Conservation (phyloP, 92 coral and sea anemone genomes). For the Desmophyllum pertusum region DNA sequence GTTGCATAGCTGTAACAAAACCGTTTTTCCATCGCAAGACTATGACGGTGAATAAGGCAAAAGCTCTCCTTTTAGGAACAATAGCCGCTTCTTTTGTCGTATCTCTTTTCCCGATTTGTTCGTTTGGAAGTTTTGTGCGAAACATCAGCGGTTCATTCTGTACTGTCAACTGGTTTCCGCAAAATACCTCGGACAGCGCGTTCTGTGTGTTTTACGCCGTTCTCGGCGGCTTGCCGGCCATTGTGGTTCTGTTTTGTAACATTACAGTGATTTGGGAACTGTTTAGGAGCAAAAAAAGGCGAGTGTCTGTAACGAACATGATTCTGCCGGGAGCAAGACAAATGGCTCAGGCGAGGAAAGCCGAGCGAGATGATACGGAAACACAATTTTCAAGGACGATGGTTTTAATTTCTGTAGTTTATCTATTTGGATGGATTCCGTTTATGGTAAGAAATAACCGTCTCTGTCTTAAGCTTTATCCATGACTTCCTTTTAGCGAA, state of each 20-base stretch:
- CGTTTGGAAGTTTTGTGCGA: slow-evolving; percentile 77
- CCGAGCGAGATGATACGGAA: slow-evolving; percentile 56
- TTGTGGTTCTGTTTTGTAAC: slow-evolving; percentile 69
- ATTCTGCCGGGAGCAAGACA: slow-evolving; percentile 22
- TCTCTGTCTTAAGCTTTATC: neutral
- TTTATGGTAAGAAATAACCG: slow-evolving; percentile 70
- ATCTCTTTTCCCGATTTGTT: slow-evolving; percentile 63
- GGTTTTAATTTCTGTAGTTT: slow-evolving; percentile 76
- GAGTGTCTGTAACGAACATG: slow-evolving; percentile 39
- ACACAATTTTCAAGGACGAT: slow-evolving; percentile 79
- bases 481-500: neutral
- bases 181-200: slow-evolving; percentile 45
- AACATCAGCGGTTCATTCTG: slow-evolving; percentile 76
- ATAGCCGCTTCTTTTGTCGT: slow-evolving; percentile 46
- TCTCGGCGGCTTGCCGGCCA: slow-evolving; percentile 65
- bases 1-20: slow-evolving; percentile 69
- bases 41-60: slow-evolving; percentile 66
- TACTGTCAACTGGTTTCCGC: slow-evolving; percentile 76
- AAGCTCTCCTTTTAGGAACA: slow-evolving; percentile 42
- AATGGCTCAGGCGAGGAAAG: slow-evolving; percentile 29
- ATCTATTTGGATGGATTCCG: slow-evolving; percentile 84
- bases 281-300: slow-evolving; percentile 42
- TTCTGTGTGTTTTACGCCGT: slow-evolving; percentile 74
- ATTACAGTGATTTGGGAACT: slow-evolving; percentile 62
- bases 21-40: slow-evolving; percentile 84